Evolutionary conservation across 2,113 vertebrate genomes (phyloP), one percentile per base, ranked within the genome.

Genomic region (Leucopsar rothschildi): DNA sequence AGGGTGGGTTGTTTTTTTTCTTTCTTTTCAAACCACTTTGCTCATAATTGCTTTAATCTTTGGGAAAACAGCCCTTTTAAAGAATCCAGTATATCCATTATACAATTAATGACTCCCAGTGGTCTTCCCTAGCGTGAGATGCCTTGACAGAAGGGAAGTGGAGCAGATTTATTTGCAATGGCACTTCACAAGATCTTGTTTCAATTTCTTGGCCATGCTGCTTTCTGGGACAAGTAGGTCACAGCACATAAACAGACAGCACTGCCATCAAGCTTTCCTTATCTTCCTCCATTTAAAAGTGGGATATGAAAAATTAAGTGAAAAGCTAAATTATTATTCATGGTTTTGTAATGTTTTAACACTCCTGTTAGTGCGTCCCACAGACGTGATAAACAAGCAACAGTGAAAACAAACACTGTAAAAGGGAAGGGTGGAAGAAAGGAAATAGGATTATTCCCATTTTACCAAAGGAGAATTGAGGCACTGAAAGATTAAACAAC

Each of bases 141-240:
- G 94, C 80, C 83, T 95, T 93, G 93, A 96, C 95, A 95, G 93
- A 92, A 78, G 93, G 96, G 96, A 95, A 95, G 92, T 92, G 19
- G 90, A 96, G 77, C 93, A 96, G 94, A 97, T 97, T 96, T 97
- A 97, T 94, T 94, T 94, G 94, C 96, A 90, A 90, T 94, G 93
- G 94, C 93, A 94, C 93, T 95, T 94, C 69, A 79, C 61, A 79
- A 92, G 95, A 73, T 96, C 95, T 96, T 96, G 82, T 96, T 96
- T 95, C 95, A 95, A 93, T 94, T 96, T 92, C 96, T 79, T 91
- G 91, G 81, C 81, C 82, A 15, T 42, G 20, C 40, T 33, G 57
- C 88, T 97, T 92, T 91, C 92, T 93, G 92, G 85, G 86, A 94
- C 79, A 92, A 93, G 82, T 40, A 92, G 93, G 82, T 94, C 88